phyloP scores from a whole-genome alignment of 92 coral and sea anemone species.

The Porites divaricata region DNA sequence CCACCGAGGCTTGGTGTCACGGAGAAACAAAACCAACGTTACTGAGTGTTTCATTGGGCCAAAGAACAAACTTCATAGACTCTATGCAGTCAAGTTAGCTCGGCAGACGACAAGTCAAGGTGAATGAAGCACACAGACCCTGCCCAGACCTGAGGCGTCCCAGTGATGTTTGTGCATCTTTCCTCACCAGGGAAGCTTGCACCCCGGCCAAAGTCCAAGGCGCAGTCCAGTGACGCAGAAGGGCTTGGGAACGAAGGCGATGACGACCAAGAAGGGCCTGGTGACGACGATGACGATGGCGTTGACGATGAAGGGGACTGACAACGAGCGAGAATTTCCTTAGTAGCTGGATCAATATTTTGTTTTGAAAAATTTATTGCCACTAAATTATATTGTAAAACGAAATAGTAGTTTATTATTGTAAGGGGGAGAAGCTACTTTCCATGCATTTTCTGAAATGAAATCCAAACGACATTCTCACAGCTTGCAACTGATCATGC shows the following conservation, averaged over 20 bases:
- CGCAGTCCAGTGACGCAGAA: constrained; percentile 71
- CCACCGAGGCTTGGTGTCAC: not conserved
- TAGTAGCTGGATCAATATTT: too few relatives aligned
- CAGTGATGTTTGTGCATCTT: constrained; percentile 54
- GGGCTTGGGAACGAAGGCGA: constrained; percentile 67
- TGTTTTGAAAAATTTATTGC: too few relatives aligned
- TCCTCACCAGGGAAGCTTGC: constrained; percentile 68
- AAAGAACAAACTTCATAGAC: not conserved
- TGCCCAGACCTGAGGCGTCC: constrained; percentile 40
- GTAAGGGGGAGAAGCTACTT: too few relatives aligned
- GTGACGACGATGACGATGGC: constrained; percentile 19
- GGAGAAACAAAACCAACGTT: not conserved
- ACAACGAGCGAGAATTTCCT: not conserved
- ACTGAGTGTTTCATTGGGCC: not conserved
- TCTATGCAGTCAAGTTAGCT: not conserved
- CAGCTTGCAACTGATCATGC: too few relatives aligned
- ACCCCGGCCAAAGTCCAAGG: constrained; percentile 69
- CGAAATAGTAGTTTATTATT: too few relatives aligned
- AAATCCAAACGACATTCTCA: too few relatives aligned
- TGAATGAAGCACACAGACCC: constrained; percentile 46
- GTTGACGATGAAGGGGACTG: constrained; percentile 20
- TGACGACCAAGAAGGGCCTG: constrained; percentile 54
- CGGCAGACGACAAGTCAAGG: constrained; percentile 47
- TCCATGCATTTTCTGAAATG: too few relatives aligned
- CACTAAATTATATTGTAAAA: too few relatives aligned